Evolutionary conservation across 2,113 vertebrate genomes (phyloP).

Genomic region (Urocolius indicus): DNA sequence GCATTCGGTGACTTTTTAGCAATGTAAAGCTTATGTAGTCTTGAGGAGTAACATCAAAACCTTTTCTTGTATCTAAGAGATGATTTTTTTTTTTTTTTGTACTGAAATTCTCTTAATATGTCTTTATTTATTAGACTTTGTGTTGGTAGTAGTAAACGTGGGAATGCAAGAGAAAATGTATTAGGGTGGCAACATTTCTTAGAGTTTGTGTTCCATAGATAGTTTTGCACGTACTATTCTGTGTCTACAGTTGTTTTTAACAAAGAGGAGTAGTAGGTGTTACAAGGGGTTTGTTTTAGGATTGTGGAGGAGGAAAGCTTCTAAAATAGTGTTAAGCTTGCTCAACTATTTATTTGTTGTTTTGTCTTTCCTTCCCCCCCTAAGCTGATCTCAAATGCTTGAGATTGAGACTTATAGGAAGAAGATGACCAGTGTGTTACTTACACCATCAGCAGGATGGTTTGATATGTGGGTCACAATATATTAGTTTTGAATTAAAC

Average conservation of each 20-base stretch:
- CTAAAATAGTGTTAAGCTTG: rapidly evolving
- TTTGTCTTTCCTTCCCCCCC: not conserved
- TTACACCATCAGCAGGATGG: rapidly evolving
- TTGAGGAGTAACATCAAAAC: not conserved
- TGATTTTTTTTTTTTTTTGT: too few relatives aligned
- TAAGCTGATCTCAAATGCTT: not conserved
- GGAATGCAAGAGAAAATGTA: rapidly evolving
- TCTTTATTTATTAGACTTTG: not conserved
- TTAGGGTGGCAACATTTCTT: not conserved
- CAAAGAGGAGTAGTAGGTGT: not conserved
- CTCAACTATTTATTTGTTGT: not conserved
- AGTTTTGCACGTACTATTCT: rapidly evolving
- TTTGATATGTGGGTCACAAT: rapidly evolving
- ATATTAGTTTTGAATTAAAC: not conserved
- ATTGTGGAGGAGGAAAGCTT: not conserved
- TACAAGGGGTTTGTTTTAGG: not conserved
- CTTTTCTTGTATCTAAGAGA: not conserved
- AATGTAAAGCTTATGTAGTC: not conserved
- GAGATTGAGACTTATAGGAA: not conserved
- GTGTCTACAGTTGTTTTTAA: not conserved
- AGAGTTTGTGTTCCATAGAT: not conserved
- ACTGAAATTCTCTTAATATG: not conserved
- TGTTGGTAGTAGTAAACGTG: not conserved
- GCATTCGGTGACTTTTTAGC: not conserved
- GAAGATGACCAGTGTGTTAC: not conserved